These are phyloP conservation scores for Brachionus sp. DNA, from an alignment of 1,140 invertebrate genomes.

Conservation along the genomic window DNA sequence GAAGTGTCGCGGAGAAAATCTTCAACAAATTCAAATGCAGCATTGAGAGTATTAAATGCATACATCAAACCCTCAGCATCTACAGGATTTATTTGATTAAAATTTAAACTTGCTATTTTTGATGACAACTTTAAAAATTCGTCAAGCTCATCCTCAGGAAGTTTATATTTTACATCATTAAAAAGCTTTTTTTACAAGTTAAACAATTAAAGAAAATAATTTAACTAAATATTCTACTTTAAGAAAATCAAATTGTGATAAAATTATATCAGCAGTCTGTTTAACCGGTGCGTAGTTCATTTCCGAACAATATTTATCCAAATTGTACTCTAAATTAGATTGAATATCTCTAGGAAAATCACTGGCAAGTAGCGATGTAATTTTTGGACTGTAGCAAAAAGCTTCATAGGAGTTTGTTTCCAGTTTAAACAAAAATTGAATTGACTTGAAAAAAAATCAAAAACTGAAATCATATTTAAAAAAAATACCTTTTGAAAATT, in stretches of 20 bases:
- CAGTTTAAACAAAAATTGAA: constrained; percentile 14
- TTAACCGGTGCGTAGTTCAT: not conserved
- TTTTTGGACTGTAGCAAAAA: constrained; percentile 25
- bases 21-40: constrained; percentile 4
- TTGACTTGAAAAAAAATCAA: not conserved
- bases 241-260: not conserved
- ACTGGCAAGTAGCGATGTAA: not conserved
- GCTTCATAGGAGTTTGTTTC: constrained; percentile 20
- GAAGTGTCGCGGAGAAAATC: constrained; percentile 1
- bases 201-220: not conserved
- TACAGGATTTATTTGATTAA: not conserved
- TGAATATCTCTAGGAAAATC: not conserved
- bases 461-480: not conserved
- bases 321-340: constrained; percentile 28
- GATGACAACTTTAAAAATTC: not conserved
- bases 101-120: constrained; percentile 24
- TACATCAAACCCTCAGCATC: constrained; percentile 9
- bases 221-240: not conserved
- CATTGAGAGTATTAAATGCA: constrained; percentile 33
- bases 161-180: not conserved
- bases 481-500: constrained; percentile 31
- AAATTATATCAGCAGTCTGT: not conserved
- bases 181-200: not conserved
- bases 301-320: constrained; percentile 2
- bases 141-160: not conserved